Evolutionary conservation across 92 coral and sea anemone species (phyloP), one percentile per base, ranked within the genome.

Genomic region (Epizoanthus ramosus): DNA sequence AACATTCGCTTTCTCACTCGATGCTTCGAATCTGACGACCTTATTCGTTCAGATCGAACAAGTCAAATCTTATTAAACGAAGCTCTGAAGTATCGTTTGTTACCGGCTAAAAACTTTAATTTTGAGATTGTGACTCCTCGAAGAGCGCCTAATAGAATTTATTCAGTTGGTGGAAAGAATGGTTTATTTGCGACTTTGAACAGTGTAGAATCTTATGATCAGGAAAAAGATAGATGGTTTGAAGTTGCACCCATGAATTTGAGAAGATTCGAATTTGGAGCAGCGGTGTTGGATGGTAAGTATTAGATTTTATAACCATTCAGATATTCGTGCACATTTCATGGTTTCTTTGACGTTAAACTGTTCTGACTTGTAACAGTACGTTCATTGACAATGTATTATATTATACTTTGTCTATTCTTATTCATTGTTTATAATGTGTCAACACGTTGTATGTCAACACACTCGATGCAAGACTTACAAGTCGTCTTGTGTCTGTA

Each of bases 141-240:
- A 24, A 85, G 96, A 16, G 87, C 98, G 3, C 91, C 96, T 6
- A 87, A 86, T 31, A 91, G 94, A 33, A 92, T 94, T 68, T 91
- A 81, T 85, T 95, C 98, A 8, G 89, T 94, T 43, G 98, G 98
- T 28, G 98, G 98, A 5, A 94, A 94, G 68, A 90, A 92, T 88
- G 98, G 98, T 68, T 87, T 94, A 58, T 94, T 94, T 80, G 98
- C 98, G 43, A 94, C 98, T 15, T 83, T 94, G 69, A 94, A 91
- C 77, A 94, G 95, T 79, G 98, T 90, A 15, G 98, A 94, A 43
- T 81, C 75, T 28, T 94, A 85, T 57, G 95, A 92, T 41, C 98
- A 93, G 23, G 87, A 85, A 37, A 83, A 88, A 63, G 93, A 92
- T 31, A 83, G 85, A 84, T 94, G 98, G 98, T 17, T 69, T 16